Base-by-base conservation (phyloP, 2,888 invertebrate species). In the Spilosoma lubricipeda region DNA sequence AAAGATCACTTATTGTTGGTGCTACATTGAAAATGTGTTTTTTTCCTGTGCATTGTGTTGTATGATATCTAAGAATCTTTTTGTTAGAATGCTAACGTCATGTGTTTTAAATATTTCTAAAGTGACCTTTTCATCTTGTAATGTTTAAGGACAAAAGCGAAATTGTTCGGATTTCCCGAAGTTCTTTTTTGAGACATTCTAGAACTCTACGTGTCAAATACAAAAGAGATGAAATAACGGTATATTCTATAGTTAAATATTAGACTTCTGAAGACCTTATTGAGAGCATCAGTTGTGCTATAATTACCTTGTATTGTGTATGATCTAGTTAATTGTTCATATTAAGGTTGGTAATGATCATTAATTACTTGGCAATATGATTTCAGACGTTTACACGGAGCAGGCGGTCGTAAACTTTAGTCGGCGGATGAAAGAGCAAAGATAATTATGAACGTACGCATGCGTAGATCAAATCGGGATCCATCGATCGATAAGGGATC, bases 391-490 rank as follows among this genome's bases (percentile, higher is more conserved):
- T 93, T 94, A 94, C 94, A 94, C 89, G 89, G 89, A 85, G 85
- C 91, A 87, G 88, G 89, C 90, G 92, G 89, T 90, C 94, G 91
- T 94, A 94, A 94, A 93, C 88, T 91, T 87, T 77, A 85, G 93
- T 93, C 94, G 95, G 95, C 92, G 90, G 91, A 95, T 95, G 94
- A 94, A 95, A 95, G 95, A 91, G 91, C 90, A 83, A 86, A 91
- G 92, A 92, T 94, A 95, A 94, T 95, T 95, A 95, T 94, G 94
- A 92, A 88, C 90, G 90, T 91, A 93, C 92, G 92, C 92, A 93
- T 94, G 92, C 94, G 94, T 94, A 94, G 94, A 95, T 95, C 95
- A 94, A 94, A 95, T 94, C 94, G 89, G 90, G 91, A 90, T 90
- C 91, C 91, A 91, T 91, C 92, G 93, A 92, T 94, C 94, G 95